These are phyloP conservation scores for Cynodonichthys magdalenae DNA, from an alignment of 2,797 vertebrate genomes.

Conservation along the genomic window DNA sequence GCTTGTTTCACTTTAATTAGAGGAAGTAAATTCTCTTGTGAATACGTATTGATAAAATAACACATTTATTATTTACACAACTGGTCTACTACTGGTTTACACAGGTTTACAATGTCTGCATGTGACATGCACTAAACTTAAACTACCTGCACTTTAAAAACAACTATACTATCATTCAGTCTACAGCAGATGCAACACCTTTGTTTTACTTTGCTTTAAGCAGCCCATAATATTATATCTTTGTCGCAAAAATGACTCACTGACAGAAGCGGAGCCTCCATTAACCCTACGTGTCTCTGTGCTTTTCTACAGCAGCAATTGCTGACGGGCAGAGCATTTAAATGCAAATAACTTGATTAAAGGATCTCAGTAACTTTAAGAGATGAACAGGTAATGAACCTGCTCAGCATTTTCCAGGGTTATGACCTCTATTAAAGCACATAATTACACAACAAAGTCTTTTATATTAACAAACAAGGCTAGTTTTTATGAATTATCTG, in stretches of 20 bases:
- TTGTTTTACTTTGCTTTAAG: not conserved
- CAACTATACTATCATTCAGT: conserved; percentile 1
- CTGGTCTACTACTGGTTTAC: too few species aligned
- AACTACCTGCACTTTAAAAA: not conserved
- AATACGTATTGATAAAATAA: too few species aligned
- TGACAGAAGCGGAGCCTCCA: conserved; percentile 39
- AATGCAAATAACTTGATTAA: conserved; percentile 70
- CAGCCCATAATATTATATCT: not conserved
- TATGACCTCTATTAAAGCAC: conserved; percentile 42
- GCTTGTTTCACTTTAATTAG: too few species aligned
- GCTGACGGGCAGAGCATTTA: conserved; percentile 52
- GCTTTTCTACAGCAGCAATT: conserved; percentile 23
- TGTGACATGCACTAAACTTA: conserved; percentile 5
- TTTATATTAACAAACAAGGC: not conserved
- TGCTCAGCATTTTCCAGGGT: conserved; percentile 16
- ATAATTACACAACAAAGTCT: conserved; percentile 25
- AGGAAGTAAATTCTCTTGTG: too few species aligned
- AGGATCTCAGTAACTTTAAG: conserved; percentile 28
- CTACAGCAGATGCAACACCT: not conserved
- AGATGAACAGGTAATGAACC: conserved; percentile 55
- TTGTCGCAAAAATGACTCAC: conserved; percentile 18
- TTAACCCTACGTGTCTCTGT: conserved; percentile 42
- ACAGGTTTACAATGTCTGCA: not conserved
- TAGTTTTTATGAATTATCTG: conserved; percentile 12
- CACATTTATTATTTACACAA: too few species aligned